phyloP scores from a whole-genome alignment of 2,113 vertebrate genomes.

The Daboia siamensis region DNA sequence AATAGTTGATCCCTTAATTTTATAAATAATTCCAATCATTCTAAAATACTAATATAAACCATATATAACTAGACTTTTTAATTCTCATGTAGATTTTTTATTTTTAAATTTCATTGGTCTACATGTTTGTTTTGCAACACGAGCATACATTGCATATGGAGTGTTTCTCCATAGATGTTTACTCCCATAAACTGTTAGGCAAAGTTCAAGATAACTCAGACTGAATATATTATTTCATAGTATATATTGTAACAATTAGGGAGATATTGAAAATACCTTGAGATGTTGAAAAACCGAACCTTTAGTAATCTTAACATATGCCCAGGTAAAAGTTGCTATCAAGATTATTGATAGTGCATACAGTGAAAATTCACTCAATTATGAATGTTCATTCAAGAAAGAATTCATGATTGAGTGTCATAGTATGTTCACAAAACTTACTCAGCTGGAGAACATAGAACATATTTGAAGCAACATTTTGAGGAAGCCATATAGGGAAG shows the following conservation, averaged over 20 bases:
- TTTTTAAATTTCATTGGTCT: neutral
- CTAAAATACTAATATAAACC: neutral
- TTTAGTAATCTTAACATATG: neutral
- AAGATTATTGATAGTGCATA: neutral
- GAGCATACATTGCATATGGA: neutral
- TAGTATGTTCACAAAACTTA: neutral
- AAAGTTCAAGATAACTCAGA: neutral
- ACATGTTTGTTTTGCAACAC: neutral
- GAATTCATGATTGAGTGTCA: neutral
- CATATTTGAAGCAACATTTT: neutral
- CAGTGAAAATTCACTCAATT: neutral
- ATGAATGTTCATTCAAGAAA: neutral
- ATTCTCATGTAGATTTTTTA: neutral
- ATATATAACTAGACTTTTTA: neutral
- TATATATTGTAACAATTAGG: neutral
- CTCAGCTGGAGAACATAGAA: neutral
- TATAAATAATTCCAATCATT: neutral
- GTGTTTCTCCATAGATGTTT: neutral
- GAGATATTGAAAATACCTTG: neutral
- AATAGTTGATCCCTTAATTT: neutral
- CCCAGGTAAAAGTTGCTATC: neutral
- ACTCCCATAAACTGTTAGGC: neutral
- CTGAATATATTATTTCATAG: neutral
- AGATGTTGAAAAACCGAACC: neutral
- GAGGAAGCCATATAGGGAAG: neutral